A percentile compares a stretch with the other conserved stretches of the same genome.
These are phyloP conservation scores for Hemitrygon akajei DNA, from an alignment of 2,797 vertebrate genomes.

Conservation along the genomic window DNA sequence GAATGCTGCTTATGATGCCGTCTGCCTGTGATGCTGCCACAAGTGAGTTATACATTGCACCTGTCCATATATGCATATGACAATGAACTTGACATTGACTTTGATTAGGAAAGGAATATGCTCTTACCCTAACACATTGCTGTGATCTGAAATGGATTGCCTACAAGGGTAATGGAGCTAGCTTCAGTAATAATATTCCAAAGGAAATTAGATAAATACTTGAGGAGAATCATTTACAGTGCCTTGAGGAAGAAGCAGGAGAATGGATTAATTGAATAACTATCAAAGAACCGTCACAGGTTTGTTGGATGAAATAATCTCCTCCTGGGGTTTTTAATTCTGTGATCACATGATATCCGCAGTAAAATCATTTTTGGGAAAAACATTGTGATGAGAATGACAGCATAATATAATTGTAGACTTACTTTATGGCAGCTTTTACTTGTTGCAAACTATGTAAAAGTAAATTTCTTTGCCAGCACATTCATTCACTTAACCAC, in stretches of 20 bases:
- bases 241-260: background rate
- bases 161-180: background rate
- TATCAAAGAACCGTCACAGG: background rate
- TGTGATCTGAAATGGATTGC: background rate
- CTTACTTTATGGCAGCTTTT: background rate
- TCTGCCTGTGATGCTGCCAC: too few relatives aligned
- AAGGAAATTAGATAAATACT: background rate
- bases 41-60: too few relatives aligned
- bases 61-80: too few relatives aligned
- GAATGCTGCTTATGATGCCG: too few relatives aligned
- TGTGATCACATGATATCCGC: background rate
- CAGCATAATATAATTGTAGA: background rate
- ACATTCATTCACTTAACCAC: background rate
- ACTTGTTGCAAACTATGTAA: background rate
- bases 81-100: too few relatives aligned
- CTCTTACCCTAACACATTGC: too few relatives aligned
- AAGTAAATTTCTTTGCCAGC: background rate
- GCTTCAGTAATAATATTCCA: background rate
- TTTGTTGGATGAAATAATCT: background rate
- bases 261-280: background rate
- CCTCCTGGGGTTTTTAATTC: background rate
- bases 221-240: background rate
- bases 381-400: background rate
- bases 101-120: too few relatives aligned
- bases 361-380: background rate